These are phyloP conservation scores for Pristiophorus japonicus DNA, from an alignment of 2,113 vertebrate species.

Conservation along the genomic window DNA sequence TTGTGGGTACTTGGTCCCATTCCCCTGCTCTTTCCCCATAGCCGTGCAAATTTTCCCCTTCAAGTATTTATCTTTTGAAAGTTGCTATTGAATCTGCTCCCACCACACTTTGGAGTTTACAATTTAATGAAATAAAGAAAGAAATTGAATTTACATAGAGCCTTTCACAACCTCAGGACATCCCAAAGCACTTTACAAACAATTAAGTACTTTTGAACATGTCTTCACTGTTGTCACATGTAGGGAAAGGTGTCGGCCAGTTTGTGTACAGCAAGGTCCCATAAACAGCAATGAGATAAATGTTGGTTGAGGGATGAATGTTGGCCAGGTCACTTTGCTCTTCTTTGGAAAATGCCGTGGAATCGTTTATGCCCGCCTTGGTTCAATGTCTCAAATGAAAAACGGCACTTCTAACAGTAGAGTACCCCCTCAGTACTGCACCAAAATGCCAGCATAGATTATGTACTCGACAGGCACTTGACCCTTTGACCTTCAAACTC, in stretches of 20 bases:
- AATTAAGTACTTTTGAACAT: too few relatives aligned
- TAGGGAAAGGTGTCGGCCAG: not conserved
- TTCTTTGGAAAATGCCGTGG: not conserved
- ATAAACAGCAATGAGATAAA: not conserved
- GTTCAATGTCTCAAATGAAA: not conserved
- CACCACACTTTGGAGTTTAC: too few relatives aligned
- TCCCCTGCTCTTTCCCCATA: too few relatives aligned
- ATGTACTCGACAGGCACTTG: not conserved
- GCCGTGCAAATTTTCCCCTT: too few relatives aligned
- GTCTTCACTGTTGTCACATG: not conserved
- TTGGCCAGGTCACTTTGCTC: not conserved
- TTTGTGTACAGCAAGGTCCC: not conserved
- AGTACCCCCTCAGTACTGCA: not conserved
- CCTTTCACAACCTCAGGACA: not conserved
- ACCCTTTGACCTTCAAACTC: not conserved
- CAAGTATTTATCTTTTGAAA: too few relatives aligned
- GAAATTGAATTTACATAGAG: not conserved
- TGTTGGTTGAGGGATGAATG: not conserved
- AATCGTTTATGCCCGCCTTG: not conserved
- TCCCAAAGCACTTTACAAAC: not conserved
- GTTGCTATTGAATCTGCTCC: too few relatives aligned
- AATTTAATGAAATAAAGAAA: not conserved
- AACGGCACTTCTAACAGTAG: not conserved
- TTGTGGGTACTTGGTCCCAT: not conserved
- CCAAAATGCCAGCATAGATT: not conserved